phyloP scores from a whole-genome alignment of 2,888 invertebrate species.

The Trissolcus japonicus region DNA sequence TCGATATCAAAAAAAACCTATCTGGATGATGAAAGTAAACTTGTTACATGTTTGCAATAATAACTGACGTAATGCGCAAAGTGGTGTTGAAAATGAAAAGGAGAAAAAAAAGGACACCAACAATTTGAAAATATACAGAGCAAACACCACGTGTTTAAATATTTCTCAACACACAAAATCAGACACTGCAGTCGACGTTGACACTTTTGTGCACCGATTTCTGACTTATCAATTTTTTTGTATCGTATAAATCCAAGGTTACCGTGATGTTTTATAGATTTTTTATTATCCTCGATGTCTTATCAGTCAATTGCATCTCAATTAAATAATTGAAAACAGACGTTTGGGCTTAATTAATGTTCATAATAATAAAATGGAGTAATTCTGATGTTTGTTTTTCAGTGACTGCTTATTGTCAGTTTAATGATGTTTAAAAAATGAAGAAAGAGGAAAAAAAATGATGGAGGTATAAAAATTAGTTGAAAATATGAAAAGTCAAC shows the following conservation, averaged over 20 bases:
- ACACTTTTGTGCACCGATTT: background rate
- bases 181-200: conserved; percentile 7
- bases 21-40: conserved; percentile 42
- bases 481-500: background rate
- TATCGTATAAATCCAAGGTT: conserved; percentile 33
- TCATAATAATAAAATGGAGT: no score
- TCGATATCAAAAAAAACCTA: conserved; percentile 52
- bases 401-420: no score
- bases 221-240: conserved; percentile 14
- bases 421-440: no score
- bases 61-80: conserved; percentile 8
- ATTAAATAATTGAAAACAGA: conserved; percentile 1
- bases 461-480: background rate
- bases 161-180: background rate
- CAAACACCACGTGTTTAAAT: background rate
- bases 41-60: conserved; percentile 28
- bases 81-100: no score
- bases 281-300: conserved; percentile 18
- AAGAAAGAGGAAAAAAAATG: background rate
- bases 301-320: conserved; percentile 15
- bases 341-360: background rate
- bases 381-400: background rate
- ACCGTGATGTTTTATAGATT: conserved; percentile 11
- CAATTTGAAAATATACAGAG: background rate
- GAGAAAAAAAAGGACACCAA: background rate